Percentiles rank a stretch among this genome's conserved stretches.
phyloP scores from a whole-genome alignment of 2,888 invertebrate species.

The Diploptera punctata region DNA sequence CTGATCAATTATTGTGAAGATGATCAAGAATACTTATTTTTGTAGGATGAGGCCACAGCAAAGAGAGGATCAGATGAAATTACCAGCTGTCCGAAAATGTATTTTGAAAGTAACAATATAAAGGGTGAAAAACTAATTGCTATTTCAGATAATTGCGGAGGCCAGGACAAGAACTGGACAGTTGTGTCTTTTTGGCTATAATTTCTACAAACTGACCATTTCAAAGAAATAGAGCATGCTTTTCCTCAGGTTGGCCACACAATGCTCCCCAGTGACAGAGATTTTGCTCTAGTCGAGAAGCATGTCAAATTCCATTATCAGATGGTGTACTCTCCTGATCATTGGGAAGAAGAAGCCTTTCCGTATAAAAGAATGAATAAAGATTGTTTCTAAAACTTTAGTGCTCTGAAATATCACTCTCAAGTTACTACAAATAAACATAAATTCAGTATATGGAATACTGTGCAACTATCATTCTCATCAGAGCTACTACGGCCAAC shows the following conservation, averaged over 20 bases:
- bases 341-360: background rate
- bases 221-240: background rate
- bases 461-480: too few species aligned
- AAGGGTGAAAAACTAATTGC: background rate
- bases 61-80: constrained; percentile 1
- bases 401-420: too few species aligned
- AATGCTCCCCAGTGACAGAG: too few species aligned
- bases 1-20: background rate
- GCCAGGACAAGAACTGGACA: constrained; percentile 11
- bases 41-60: background rate
- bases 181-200: background rate
- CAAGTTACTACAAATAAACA: too few species aligned
- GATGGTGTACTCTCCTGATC: background rate
- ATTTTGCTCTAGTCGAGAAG: background rate
- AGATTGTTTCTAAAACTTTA: too few species aligned
- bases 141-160: background rate
- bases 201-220: background rate
- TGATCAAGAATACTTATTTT: background rate
- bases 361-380: too few species aligned
- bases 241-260: constrained; percentile 12
- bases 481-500: too few species aligned
- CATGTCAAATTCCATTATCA: too few species aligned
- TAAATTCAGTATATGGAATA: too few species aligned
- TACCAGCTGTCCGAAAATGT: background rate
- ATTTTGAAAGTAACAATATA: background rate